Evolutionary conservation across 2,888 invertebrate species (phyloP), one percentile per base, ranked within the genome.

Genomic region (Koerneria pararmatus): DNA sequence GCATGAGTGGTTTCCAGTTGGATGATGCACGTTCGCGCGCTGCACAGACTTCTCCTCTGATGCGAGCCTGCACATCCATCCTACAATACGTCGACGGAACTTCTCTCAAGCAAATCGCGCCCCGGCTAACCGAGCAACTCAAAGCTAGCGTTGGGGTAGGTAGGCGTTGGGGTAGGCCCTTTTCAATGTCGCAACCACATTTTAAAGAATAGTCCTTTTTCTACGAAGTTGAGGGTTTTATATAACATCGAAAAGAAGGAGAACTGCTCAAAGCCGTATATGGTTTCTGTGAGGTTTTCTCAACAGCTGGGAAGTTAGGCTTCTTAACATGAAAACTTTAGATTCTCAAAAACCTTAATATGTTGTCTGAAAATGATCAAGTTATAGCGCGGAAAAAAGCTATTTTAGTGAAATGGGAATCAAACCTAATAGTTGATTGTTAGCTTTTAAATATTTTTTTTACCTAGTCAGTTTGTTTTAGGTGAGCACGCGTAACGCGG

Each of bases 1-100:
- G n/a, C n/a, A n/a, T n/a, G n/a, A n/a, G n/a, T n/a, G 6, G 6
- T 22, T 65, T 70, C 60, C 78, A 85, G 84, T 77, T 85, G 59
- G 93, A 94, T 83, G 89, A 88, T 72, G 88, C 90, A 68, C 86
- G 93, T 66, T 91, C 92, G 6, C 89, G 89, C 65, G 89, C 90
- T 1, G 91, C 92, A 0, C 89, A 90, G 78, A 89, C 89, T 0
- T 91, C 93, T 83, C 91, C 92, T 69, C 91, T 93, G 71, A 76
- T 78, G 75, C 74, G 70, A 0, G 72, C 77, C 3, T 66, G 72
- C 27, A 64, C 73, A 31, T 74, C 76, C 53, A 53, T 74, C 0
- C 59, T 77, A 1, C 74, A 74, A 6, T 69, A 73, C 51, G 68
- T 75, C 34, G 64, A 56, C 32, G 58, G n/a, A 35, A 46, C 60